Conservation (phyloP, 2,797 vertebrate genomes). For the Okamejei kenojei region DNA sequence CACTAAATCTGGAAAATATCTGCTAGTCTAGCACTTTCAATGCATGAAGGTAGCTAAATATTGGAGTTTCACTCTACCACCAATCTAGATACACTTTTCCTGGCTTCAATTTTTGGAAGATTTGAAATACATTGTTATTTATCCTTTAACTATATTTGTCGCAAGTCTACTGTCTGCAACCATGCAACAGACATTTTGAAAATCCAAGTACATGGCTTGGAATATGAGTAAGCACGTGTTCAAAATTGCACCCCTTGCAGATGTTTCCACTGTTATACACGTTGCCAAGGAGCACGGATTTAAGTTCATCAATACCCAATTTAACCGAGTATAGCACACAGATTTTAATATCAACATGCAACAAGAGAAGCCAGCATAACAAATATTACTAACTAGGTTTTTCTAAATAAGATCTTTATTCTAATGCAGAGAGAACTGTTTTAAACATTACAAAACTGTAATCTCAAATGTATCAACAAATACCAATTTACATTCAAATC, state of each 20-base stretch:
- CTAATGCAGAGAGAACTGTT: background rate
- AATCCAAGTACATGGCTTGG: background rate
- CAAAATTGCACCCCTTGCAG: too few species aligned
- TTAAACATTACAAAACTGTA: background rate
- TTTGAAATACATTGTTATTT: background rate
- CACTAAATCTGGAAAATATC: too few species aligned
- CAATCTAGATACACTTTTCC: background rate
- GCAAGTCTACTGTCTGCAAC: background rate
- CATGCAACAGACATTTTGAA: background rate
- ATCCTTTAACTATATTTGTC: background rate
- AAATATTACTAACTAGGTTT: background rate
- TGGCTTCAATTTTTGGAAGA: background rate
- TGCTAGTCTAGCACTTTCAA: too few species aligned
- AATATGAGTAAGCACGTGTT: too few species aligned
- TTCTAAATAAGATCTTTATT: background rate
- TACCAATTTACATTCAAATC: too few species aligned
- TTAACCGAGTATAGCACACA: background rate
- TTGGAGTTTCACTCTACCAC: background rate
- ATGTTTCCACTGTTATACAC: too few species aligned
- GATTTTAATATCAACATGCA: background rate
- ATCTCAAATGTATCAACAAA: too few species aligned
- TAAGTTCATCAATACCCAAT: too few species aligned
- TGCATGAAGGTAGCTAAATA: too few species aligned
- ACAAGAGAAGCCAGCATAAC: background rate
- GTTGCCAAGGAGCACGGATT: too few species aligned